Evolutionary conservation across 2,797 vertebrate genomes (phyloP), one percentile per base, ranked within the genome.

Genomic region (Gambusia yucatana): DNA sequence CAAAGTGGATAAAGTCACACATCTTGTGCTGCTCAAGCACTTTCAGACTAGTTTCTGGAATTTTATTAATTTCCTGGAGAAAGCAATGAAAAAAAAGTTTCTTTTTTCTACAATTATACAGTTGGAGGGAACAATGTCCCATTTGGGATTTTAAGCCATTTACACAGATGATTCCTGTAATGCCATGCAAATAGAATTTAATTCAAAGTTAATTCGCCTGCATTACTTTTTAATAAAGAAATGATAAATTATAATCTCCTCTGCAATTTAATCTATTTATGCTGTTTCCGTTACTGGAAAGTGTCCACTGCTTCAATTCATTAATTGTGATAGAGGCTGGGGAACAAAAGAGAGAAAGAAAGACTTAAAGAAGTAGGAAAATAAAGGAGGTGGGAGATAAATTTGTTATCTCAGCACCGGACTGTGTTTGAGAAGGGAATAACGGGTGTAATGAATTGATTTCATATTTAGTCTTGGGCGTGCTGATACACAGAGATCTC

Each of bases 151-250:
- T 95, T 89, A 75, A 93, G 91, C 92, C 93, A 94, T 96, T 96
- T 96, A 95, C 94, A 95, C 93, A 95, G 95, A 95, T 91, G 93
- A 95, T 92, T 95, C 93, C 93, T 84, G 90, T 96, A 95, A 96
- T 94, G 86, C 94, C 91, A 92, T 92, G 95, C 95, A 96, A 96
- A 96, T 95, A 95, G 92, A 95, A 95, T 96, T 95, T 95, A 92
- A 95, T 96, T 95, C 94, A 94, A 95, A 96, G 94, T 94, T 95
- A 95, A 95, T 95, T 95, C 92, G 82, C 89, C 90, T 78, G 93
- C 92, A 95, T 96, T 95, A 95, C 93, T 94, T 95, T 95, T 95
- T 95, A 95, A 96, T 95, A 95, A 95, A 95, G 93, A 95, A 95
- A 94, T 95, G 89, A 94, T 95, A 87, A 95, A 94, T 95, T 94